Percentiles rank a stretch among this genome's conserved stretches.
phyloP scores from a whole-genome alignment of 2,113 vertebrate species.

The Pelvicachromis taeniatus region DNA sequence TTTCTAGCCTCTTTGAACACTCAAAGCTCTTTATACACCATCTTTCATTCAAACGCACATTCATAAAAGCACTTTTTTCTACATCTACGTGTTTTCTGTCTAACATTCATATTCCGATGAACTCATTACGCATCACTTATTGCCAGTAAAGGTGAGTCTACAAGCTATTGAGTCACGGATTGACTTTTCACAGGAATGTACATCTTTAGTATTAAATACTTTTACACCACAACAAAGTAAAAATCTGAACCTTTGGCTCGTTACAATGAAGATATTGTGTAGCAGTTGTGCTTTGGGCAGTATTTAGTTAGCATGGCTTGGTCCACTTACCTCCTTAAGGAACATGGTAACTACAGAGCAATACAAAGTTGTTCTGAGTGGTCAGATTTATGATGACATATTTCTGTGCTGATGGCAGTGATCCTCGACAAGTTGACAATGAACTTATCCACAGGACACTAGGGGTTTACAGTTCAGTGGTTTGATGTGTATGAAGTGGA shows the following conservation, averaged over 20 bases:
- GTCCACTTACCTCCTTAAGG: neutral
- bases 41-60: neutral
- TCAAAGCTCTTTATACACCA: neutral
- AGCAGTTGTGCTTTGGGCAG: neutral
- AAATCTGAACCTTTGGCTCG: neutral
- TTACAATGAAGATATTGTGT: neutral
- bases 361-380: neutral
- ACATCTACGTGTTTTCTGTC: neutral
- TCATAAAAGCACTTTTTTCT: neutral
- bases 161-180: neutral
- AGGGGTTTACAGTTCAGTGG: neutral
- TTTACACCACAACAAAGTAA: neutral
- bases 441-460: neutral
- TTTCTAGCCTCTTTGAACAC: neutral
- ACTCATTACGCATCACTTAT: too few species aligned
- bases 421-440: neutral
- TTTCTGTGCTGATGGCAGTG: neutral
- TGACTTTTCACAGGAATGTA: neutral
- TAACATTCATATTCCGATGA: neutral
- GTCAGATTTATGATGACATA: neutral
- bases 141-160: neutral
- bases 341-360: neutral
- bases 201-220: neutral
- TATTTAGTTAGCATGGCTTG: neutral
- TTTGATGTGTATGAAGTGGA: neutral